phyloP scores from a whole-genome alignment of 2,888 invertebrate species.

The Caenorhabditis uteleia region DNA sequence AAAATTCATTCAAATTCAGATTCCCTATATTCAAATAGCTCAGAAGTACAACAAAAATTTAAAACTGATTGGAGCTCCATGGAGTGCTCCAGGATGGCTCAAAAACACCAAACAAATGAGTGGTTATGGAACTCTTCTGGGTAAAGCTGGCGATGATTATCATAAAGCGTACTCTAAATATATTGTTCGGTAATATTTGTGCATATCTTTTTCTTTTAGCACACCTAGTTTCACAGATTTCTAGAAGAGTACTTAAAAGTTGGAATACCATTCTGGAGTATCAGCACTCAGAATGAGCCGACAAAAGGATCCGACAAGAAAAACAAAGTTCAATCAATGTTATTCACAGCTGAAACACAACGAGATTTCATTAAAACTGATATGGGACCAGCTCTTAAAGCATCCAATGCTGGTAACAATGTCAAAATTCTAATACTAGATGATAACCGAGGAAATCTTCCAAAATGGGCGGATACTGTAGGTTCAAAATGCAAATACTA shows the following conservation, averaged over 20 bases:
- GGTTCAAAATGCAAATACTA: slow-evolving; percentile 38
- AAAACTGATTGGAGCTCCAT: slow-evolving; percentile 30
- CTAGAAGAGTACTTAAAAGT: slow-evolving; percentile 79
- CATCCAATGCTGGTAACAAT: slow-evolving; percentile 74
- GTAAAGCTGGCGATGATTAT: slow-evolving; percentile 17
- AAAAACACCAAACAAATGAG: slow-evolving; percentile 23
- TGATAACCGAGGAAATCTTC: slow-evolving; percentile 73
- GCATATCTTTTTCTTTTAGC: background rate
- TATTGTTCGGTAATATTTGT: slow-evolving; percentile 5
- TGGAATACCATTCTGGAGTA: slow-evolving; percentile 78
- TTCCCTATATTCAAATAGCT: slow-evolving; percentile 27
- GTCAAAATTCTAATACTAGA: slow-evolving; percentile 80
- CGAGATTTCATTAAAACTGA: slow-evolving; percentile 78
- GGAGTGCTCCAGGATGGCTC: slow-evolving; percentile 36
- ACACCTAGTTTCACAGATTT: slow-evolving; percentile 73
- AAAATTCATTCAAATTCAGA: slow-evolving; percentile 5
- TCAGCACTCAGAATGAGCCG: slow-evolving; percentile 88
- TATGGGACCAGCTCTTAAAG: slow-evolving; percentile 79
- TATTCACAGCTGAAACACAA: slow-evolving; percentile 71
- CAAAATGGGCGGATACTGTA: slow-evolving; percentile 77
- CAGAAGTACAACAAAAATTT: slow-evolving; percentile 19
- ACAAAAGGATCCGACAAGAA: slow-evolving; percentile 70
- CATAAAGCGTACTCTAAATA: slow-evolving; percentile 23
- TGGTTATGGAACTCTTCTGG: slow-evolving; percentile 15
- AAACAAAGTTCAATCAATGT: slow-evolving; percentile 78